Base-by-base conservation (phyloP, 2,797 vertebrate genomes). In the Urophycis tenuis region DNA sequence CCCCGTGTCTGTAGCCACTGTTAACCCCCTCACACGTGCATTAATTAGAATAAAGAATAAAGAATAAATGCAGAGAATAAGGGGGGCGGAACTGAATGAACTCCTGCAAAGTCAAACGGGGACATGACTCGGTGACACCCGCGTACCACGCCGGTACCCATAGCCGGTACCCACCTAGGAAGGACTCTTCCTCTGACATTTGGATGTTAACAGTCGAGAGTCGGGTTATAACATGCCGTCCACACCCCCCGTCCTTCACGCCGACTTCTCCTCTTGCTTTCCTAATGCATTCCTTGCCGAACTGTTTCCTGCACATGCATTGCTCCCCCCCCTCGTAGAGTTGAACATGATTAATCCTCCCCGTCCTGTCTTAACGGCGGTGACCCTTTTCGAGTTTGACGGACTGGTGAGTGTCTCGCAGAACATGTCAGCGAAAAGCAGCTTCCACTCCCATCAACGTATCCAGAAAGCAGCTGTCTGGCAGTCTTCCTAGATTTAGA, bases 401-500 rank as follows among this genome's bases (percentile, higher is more conserved):
- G 67, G 67, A 31, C 7, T 60, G 53, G 67, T 32, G 67, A 70
- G 25, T 70, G 67, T 70, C 64, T 69, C 9, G 53, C 67, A 1
- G 11, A 30, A 64, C 67, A 32, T 70, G 67, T 70, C 71, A 33
- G 71, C 31, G n/a, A 22, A 72, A 22, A 72, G 79, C 76, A 77
- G 19, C 80, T 78, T 87, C 75, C 81, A 85, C 79, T 87, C 60
- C 81, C 73, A 81, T 85, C 72, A 73, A 72, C 73, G 33, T 60
- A 30, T 60, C 53, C 22, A 49, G 73, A 0, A 74, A 79, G 75
- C 74, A 34, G 41, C 73, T 78, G 30, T 77, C 74, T 79, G 79
- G 81, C 76, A 76, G 74, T 78, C 49, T 74, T 77, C 12, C 25
- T 77, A 86, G 88, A 88, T 89, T 88, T 87, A 88, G 81, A 77